Evolutionary conservation across 2,797 vertebrate species (phyloP), one percentile per base, ranked within the genome.

Genomic region (Lutjanus campechanus): DNA sequence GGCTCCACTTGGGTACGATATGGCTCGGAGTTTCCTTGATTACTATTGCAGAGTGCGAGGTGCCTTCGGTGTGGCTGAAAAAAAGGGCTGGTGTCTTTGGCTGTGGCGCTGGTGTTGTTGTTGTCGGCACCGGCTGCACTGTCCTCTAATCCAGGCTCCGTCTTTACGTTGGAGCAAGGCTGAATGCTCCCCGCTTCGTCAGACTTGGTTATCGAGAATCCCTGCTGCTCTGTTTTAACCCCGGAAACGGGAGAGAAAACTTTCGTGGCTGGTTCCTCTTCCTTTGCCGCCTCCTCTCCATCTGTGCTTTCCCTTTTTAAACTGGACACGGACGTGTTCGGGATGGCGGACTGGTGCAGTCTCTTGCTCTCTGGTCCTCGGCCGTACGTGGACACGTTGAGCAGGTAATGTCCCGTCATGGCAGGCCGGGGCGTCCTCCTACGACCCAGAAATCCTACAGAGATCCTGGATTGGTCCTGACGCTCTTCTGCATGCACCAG

Each of bases 341-440:
- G 92, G 77, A 86, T 85, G 22, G 90, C 88, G 36, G 93, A 16
- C 61, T 93, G 91, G 56, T 95, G 95, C 70, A 94, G 92, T 66
- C 96, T 96, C 90, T 95, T 97, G 87, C 95, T 96, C 87, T 99
- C 98, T 0, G 97, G 93, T 49, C 97, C 97, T 8, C 97, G 94
- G 19, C 98, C 97, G 0, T 99, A 99, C 0, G 98, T 99, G 79
- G 98, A 98, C 82, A 98, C 94, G 59, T 99, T 99, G 68, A 99
- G 97, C 88, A 99, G 96, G 60, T 99, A 99, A 72, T 99, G 98
- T 40, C 98, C 98, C 0, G 97, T 96, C 98, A 99, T 98, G 8
- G 98, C 98, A 9, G 98, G 98, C 89, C 95, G 97, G 25, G 96
- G 95, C 43, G 79, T 82, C 46, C 96, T 96, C 94, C 97, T 97